A percentile compares a stretch with the other conserved stretches of the same genome.
Conservation (phyloP, 2,888 invertebrate species). For the Cyrtodaria siliqua region DNA sequence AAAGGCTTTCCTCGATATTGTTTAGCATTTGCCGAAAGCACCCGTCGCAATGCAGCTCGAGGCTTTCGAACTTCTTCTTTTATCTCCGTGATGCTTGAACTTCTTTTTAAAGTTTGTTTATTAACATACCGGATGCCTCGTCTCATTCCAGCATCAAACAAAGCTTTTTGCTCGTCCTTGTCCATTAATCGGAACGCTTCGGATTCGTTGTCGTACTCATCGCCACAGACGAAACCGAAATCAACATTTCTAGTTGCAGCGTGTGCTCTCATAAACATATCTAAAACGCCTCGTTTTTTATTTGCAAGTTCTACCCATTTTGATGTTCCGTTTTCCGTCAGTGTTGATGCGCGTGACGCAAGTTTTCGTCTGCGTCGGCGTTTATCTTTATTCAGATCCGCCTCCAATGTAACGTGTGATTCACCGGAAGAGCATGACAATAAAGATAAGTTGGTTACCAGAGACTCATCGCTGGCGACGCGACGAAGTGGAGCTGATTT, state of each 20-base stretch:
- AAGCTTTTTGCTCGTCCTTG: slow-evolving; percentile 62
- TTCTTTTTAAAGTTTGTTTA: slow-evolving; percentile 55
- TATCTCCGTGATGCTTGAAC: slow-evolving; percentile 62
- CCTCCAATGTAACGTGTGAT: slow-evolving; percentile 16
- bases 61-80: background rate
- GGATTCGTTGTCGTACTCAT: slow-evolving; percentile 58
- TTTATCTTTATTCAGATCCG: slow-evolving; percentile 22
- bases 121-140: slow-evolving; percentile 55
- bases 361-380: slow-evolving; percentile 34
- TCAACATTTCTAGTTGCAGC: slow-evolving; percentile 25
- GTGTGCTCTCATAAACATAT: slow-evolving; percentile 65
- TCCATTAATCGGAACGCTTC: slow-evolving; percentile 64
- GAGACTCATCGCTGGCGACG: slow-evolving; percentile 72
- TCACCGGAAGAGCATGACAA: slow-evolving; percentile 65
- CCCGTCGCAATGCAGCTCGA: slow-evolving; percentile 8
- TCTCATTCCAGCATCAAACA: slow-evolving; percentile 53
- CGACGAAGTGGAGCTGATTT: slow-evolving; percentile 45
- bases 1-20: slow-evolving; percentile 57
- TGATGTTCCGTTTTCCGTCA: slow-evolving; percentile 17
- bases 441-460: slow-evolving; percentile 72
- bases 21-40: slow-evolving; percentile 60
- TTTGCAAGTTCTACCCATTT: slow-evolving; percentile 70
- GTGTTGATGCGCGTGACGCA: slow-evolving; percentile 37
- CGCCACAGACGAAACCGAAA: slow-evolving; percentile 34
- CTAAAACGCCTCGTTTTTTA: slow-evolving; percentile 56